A percentile compares a stretch with the other conserved stretches of the same genome.
Evolutionary conservation across 2,888 invertebrate genomes (phyloP).

Genomic region (Itoplectis maculator): DNA sequence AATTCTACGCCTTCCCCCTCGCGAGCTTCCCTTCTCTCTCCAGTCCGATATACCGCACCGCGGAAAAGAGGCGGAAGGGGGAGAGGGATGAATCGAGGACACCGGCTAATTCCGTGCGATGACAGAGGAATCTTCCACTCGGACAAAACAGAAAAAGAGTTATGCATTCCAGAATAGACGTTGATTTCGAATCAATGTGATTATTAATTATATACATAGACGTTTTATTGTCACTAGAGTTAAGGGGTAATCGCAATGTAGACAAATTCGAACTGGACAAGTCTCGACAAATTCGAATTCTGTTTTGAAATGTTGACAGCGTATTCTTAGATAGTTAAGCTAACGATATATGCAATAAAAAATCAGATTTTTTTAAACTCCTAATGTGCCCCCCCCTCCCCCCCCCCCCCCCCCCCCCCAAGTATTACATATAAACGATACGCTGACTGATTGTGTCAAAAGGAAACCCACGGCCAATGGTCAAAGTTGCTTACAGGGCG

Average conservation of each 20-base stretch:
- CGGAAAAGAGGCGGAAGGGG: background rate
- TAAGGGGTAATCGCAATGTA: too few species aligned
- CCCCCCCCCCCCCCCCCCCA: too few species aligned
- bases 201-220: background rate
- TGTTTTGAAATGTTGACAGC: too few species aligned
- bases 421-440: too few species aligned
- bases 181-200: background rate
- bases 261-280: too few species aligned
- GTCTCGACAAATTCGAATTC: too few species aligned
- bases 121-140: slow-evolving; percentile 19
- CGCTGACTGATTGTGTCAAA: background rate
- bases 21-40: background rate
- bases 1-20: slow-evolving; percentile 38
- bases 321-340: too few species aligned
- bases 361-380: too few species aligned
- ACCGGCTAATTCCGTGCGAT: slow-evolving; percentile 37
- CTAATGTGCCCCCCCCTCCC: too few species aligned
- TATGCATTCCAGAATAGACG: slow-evolving; percentile 18
- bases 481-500: background rate
- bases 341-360: too few species aligned
- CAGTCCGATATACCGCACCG: slow-evolving; percentile 9
- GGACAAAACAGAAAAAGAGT: slow-evolving; percentile 4
- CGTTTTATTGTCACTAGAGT: too few species aligned
- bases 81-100: slow-evolving; percentile 42
- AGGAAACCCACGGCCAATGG: background rate